Percentiles rank a stretch among this genome's conserved stretches.
Conservation (phyloP, 2,113 vertebrate species). For the Centropus unirufus region DNA sequence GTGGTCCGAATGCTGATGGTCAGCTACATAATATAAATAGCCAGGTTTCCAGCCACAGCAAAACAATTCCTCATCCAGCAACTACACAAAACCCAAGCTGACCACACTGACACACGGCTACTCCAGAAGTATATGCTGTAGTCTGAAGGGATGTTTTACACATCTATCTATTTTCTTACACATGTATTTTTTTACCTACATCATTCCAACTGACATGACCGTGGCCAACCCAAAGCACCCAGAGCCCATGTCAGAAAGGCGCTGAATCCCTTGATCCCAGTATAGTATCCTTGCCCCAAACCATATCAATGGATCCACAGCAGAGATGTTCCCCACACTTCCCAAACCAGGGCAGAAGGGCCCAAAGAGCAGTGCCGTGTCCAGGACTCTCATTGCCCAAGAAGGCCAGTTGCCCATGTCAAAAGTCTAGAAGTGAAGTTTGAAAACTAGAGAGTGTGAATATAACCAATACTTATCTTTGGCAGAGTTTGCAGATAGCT, state of each 20-base stretch:
- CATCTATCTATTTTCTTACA: background rate
- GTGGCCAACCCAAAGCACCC: background rate
- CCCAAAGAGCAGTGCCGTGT: background rate
- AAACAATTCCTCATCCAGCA: background rate
- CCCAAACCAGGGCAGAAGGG: background rate
- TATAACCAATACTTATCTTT: background rate
- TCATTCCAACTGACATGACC: fast-evolving
- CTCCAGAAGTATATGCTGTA: background rate
- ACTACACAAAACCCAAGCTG: background rate
- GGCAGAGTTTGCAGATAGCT: background rate
- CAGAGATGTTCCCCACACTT: background rate
- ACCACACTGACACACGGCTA: background rate
- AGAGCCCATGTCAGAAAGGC: background rate
- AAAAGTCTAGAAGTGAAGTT: background rate
- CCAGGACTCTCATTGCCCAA: background rate
- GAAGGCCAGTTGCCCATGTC: background rate
- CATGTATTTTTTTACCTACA: background rate
- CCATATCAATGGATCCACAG: background rate
- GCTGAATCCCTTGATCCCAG: background rate
- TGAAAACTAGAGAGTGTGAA: background rate
- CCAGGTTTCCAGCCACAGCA: background rate
- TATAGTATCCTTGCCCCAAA: background rate
- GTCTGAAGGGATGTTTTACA: background rate
- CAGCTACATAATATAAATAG: background rate
- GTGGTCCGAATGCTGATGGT: background rate